Evolutionary conservation across 2,888 invertebrate species (phyloP).

Genomic region (Stegophylla sp.): DNA sequence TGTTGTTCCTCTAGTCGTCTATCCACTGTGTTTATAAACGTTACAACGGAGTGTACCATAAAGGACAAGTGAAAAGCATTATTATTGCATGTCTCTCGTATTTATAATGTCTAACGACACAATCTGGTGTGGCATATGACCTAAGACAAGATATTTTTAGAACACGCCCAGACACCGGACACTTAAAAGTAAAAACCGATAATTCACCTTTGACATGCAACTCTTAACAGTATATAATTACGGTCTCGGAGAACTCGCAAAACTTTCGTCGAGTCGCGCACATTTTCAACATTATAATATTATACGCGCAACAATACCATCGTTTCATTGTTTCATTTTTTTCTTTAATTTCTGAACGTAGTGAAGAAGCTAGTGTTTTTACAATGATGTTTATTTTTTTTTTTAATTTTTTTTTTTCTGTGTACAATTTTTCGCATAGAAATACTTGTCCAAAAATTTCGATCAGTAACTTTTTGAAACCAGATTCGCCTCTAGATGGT

Average conservation of each 20-base stretch:
- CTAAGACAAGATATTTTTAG: slow-evolving; percentile 53
- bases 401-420: no score
- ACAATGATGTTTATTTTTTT: no score
- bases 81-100: background rate
- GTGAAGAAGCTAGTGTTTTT: no score
- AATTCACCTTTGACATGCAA: slow-evolving; percentile 53
- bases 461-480: no score
- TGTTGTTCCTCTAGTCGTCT: background rate
- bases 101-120: background rate
- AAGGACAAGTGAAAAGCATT: background rate
- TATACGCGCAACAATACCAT: background rate
- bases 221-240: background rate
- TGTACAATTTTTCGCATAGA: no score
- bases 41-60: background rate
- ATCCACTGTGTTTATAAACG: no score
- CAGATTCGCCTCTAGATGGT: no score
- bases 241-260: background rate
- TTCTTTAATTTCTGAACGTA: no score
- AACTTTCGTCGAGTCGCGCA: background rate
- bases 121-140: slow-evolving; percentile 14
- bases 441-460: no score
- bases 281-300: background rate
- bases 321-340: no score
- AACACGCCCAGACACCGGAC: slow-evolving; percentile 37
- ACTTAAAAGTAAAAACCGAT: slow-evolving; percentile 53